These are phyloP conservation scores for Copidosoma floridanum DNA, from an alignment of 1,140 invertebrate genomes.

Conservation along the genomic window DNA sequence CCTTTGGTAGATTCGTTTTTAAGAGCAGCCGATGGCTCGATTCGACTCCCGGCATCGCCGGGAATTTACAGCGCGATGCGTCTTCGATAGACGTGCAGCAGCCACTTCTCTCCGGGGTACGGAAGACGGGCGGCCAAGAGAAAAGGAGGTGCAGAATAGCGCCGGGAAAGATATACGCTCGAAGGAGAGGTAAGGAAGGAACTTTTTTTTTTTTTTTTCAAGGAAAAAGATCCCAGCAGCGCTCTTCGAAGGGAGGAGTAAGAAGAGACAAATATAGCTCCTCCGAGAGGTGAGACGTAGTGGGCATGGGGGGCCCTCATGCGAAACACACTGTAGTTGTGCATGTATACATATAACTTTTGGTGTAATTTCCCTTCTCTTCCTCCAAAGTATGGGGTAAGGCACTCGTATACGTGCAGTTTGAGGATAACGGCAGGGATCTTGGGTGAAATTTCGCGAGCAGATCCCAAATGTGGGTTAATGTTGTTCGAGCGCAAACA, in stretches of 20 bases:
- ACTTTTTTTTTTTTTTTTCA: too few relatives aligned
- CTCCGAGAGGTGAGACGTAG: too few relatives aligned
- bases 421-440: neutral
- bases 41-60: neutral
- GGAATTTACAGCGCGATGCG: constrained; percentile 19
- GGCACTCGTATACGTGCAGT: neutral
- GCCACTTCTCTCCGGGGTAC: neutral
- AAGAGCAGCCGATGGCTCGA: constrained; percentile 10
- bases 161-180: neutral
- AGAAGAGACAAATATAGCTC: too few relatives aligned
- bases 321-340: too few relatives aligned
- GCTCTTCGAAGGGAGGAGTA: neutral
- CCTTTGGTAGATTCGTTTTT: constrained; percentile 9
- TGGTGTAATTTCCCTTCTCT: neutral
- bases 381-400: too few relatives aligned
- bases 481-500: neutral
- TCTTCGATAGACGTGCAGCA: constrained; percentile 14
- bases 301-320: too few relatives aligned
- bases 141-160: neutral
- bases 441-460: neutral
- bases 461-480: constrained; percentile 5
- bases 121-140: neutral
- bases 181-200: too few relatives aligned
- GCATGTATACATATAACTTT: too few relatives aligned
- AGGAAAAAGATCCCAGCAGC: too few relatives aligned